Evolutionary conservation across 2,113 vertebrate species (phyloP), one percentile per base, ranked within the genome.

Genomic region (Chloropsis hardwickii): DNA sequence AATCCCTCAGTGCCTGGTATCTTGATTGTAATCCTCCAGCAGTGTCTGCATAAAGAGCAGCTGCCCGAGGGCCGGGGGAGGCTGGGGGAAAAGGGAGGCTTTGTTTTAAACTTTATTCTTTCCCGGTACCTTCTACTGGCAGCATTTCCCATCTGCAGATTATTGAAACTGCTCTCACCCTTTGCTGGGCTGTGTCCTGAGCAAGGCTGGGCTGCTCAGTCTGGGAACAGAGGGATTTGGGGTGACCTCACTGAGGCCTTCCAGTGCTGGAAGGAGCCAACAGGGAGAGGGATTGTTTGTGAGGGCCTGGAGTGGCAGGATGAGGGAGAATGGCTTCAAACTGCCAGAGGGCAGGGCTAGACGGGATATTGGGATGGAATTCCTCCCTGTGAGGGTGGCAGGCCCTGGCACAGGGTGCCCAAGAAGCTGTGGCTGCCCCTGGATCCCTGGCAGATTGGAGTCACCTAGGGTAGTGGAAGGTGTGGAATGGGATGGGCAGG

Each of bases 131-230:
- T 85, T 56, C 60, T 23, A 3, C 60, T 70, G 7, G 20, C 53
- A n/a, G 17, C 6, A 12, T n/a, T 88, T 51, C 33, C 45, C 56
- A 21, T 24, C 72, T n/a, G 33, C 17, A 60, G 4, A 20, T 42
- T 5, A 1, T 2, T 37, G 6, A 18, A 62, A 21, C 2, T 4
- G 3, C 14, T 48, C 9, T 1, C 3, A 5, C 0, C 5, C 44
- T 76, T 62, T 25, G 23, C 1, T n/a, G 77, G 39, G 73, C 50
- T 10, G 7, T 33, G 79, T 24, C 37, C 47, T 62, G 56, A 29
- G 1, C 28, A 2, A 0, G 24, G 53, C 2, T 57, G 60, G 54
- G 64, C 14, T 7, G 71, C 0, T 17, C 53, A 37, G 37, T 2
- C 3, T 42, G 56, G 54, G 22, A 4, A 1, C 33, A 53, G 62